Base-by-base conservation (phyloP, 2,113 vertebrate species). In the Pantherophis guttatus region DNA sequence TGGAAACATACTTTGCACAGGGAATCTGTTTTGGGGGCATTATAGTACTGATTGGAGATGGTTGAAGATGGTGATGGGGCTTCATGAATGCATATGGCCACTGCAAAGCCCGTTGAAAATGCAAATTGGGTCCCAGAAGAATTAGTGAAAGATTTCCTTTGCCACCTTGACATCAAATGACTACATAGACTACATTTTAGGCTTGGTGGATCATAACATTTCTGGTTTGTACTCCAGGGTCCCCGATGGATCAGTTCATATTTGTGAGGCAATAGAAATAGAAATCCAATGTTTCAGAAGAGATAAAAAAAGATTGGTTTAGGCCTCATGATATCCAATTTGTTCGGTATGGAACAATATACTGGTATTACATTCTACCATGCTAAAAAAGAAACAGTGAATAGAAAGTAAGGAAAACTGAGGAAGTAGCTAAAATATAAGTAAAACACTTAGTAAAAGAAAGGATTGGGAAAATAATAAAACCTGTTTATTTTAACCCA, bases 271-370 rank as follows among this genome's bases (percentile, higher is more conserved):
- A n/a, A 33, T 23, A 12, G 19, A 23, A 8, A 12, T 29, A 48
- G 86, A 33, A 70, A 8, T n/a, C 44, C 57, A 90, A 52, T 21
- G 52, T 65, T 62, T 86, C 75, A 54, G 55, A 57, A 53, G 29
- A 86, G 12, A 86, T 17, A 23, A 17, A 55, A 57, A 58, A 29
- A 59, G 50, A 93, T 65, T 59, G 92, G 90, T 93, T 90, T 93
- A 90, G 92, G 55, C 48, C 48, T 8, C 75, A 86, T 81, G 92
- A 88, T 62, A 90, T 53, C 54, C 54, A 90, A 52, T 93, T 90
- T 93, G 88, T 93, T 93, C n/a, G 29, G 75, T 50, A 44, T n/a
- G 50, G n/a, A 86, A 86, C 75, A 29, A 48, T n/a, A 62, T 11
- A 39, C 88, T 86, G 62, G 53, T 86, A 93, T 93, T 86, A 93